phyloP scores from a whole-genome alignment of 2,888 invertebrate genomes.

The Oegoconia quadripuncta region DNA sequence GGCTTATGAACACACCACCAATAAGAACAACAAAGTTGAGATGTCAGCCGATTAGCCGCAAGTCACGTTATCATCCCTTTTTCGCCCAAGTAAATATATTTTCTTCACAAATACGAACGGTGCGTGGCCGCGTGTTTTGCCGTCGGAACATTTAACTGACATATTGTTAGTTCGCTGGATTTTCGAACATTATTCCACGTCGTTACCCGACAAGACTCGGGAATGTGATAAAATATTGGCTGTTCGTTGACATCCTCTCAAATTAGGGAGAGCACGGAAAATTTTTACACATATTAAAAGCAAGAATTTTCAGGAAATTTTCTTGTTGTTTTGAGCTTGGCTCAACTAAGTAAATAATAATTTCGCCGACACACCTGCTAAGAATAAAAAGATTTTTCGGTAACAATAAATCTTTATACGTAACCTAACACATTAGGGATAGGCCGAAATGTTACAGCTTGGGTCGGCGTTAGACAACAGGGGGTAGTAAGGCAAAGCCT shows the following conservation, averaged over 20 bases:
- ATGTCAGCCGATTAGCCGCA: conserved; percentile 65
- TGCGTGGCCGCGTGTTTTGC: conserved; percentile 5
- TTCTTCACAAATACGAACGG: conserved; percentile 28
- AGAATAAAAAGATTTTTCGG: neutral
- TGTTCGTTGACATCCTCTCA: conserved; percentile 14
- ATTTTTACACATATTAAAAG: conserved; percentile 8
- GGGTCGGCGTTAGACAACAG: conserved; percentile 49
- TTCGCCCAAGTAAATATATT: conserved; percentile 48
- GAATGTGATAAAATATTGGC: conserved; percentile 17
- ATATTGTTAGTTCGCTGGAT: conserved; percentile 20
- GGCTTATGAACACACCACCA: conserved; percentile 67
- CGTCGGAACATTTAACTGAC: conserved; percentile 15
- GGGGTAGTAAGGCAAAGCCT: conserved; percentile 59
- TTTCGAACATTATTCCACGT: conserved; percentile 19
- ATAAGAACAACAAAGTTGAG: conserved; percentile 73
- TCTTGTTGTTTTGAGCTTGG: neutral
- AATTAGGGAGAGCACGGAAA: conserved; percentile 12
- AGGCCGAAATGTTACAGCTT: conserved; percentile 37
- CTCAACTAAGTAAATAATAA: neutral
- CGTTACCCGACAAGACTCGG: conserved; percentile 13
- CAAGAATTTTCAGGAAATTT: neutral
- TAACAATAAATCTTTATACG: conserved; percentile 3
- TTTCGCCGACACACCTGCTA: neutral
- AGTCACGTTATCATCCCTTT: conserved; percentile 58
- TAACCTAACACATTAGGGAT: neutral